These are phyloP conservation scores for Heliangelus exortis DNA, from an alignment of 2,797 vertebrate species.

Conservation along the genomic window DNA sequence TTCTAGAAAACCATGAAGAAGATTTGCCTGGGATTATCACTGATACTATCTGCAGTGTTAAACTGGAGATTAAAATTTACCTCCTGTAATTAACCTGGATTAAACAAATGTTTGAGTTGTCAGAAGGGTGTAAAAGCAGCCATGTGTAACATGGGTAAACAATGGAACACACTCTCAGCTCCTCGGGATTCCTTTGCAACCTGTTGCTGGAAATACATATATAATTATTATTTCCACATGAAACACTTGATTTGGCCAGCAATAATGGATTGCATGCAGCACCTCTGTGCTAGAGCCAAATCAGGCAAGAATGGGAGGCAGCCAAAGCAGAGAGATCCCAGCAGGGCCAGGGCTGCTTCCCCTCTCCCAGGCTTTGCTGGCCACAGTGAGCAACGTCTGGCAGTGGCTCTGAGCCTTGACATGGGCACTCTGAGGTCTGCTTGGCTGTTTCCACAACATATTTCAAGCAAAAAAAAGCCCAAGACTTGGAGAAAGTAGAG, in stretches of 20 bases:
- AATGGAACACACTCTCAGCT: background rate
- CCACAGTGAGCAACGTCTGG: fast-evolving
- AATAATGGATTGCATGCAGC: background rate
- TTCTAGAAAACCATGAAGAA: background rate
- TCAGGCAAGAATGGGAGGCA: background rate
- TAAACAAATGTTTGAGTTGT: background rate
- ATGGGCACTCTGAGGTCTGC: background rate
- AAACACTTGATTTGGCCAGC: background rate
- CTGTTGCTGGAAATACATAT: background rate
- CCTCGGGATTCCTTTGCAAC: background rate
- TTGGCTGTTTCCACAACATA: background rate
- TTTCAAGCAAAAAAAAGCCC: background rate
- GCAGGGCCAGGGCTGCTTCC: background rate
- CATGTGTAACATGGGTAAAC: background rate
- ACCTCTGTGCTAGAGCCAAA: background rate
- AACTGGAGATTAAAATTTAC: background rate
- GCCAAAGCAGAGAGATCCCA: background rate
- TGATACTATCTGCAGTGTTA: background rate
- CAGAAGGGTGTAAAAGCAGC: background rate
- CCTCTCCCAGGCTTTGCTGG: background rate
- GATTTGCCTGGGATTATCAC: background rate
- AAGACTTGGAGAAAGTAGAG: background rate
- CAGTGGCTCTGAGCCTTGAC: fast-evolving
- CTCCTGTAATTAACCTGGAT: background rate
- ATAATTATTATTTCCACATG: background rate